Percentiles rank a stretch among this genome's conserved stretches.
These are phyloP conservation scores for Myrmecophaga tridactyla DNA, from an alignment of 2,113 vertebrate genomes.

Conservation along the genomic window DNA sequence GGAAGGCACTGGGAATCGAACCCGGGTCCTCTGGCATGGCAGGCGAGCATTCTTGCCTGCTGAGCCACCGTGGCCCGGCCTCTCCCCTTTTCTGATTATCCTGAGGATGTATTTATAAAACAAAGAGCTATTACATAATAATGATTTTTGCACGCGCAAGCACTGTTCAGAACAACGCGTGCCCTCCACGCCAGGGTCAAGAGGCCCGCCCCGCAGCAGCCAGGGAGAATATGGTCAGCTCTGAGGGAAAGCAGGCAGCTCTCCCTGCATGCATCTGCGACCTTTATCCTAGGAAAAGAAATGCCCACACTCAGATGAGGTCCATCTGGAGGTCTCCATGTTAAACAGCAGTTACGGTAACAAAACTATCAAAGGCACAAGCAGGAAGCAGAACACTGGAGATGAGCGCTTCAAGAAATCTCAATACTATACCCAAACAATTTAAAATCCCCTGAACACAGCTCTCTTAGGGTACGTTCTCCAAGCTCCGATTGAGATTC, in stretches of 20 bases:
- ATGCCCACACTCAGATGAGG: neutral
- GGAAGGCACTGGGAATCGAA: no score
- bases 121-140: neutral
- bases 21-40: no score
- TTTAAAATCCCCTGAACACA: neutral
- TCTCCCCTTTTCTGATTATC: no score
- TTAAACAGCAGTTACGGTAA: neutral
- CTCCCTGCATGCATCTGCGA: neutral
- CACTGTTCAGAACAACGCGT: neutral
- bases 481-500: neutral
- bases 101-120: neutral
- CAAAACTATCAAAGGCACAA: neutral
- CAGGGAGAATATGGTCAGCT: no score
- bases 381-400: neutral
- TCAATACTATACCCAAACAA: neutral
- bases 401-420: neutral
- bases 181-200: neutral
- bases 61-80: no score
- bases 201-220: fast-evolving
- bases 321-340: neutral
- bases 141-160: fast-evolving
- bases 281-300: neutral
- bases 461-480: neutral
- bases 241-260: neutral
- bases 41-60: no score